Percentiles rank a stretch among this genome's conserved stretches.
Conservation (phyloP, 2,888 invertebrate genomes). For the Pristionchus japonicus region DNA sequence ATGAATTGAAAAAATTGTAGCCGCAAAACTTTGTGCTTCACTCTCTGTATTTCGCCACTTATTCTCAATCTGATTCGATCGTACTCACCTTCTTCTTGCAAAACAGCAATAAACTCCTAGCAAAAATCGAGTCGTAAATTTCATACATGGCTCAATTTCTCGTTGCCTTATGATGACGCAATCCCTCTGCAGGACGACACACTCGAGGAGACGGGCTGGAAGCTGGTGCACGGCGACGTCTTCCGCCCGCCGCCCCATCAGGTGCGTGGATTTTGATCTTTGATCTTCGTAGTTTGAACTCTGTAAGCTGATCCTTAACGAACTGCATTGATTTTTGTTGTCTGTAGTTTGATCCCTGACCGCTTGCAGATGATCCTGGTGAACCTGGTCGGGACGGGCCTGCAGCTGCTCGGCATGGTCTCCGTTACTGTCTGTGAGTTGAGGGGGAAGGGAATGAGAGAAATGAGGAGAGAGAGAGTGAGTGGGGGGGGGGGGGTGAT, state of each 20-base stretch:
- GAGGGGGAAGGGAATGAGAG: not conserved
- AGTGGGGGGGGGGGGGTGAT: too few relatives aligned
- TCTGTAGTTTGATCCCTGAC: too few relatives aligned
- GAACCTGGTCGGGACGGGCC: conserved; percentile 93
- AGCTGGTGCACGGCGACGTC: conserved; percentile 97
- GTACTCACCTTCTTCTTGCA: too few relatives aligned
- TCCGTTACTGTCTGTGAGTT: conserved; percentile 92
- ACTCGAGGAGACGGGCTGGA: conserved; percentile 98
- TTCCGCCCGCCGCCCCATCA: conserved; percentile 88
- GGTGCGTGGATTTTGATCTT: conserved; percentile 11
- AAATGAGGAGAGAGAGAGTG: not conserved
- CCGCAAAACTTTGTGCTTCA: not conserved
- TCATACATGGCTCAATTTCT: too few relatives aligned
- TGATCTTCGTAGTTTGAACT: not conserved
- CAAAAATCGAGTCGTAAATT: too few relatives aligned
- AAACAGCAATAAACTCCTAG: too few relatives aligned
- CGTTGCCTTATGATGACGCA: too few relatives aligned
- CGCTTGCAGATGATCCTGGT: conserved; percentile 90
- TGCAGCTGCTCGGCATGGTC: conserved; percentile 95
- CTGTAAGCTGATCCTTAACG: too few relatives aligned
- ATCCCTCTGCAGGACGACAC: conserved; percentile 90
- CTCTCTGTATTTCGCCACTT: too few relatives aligned
- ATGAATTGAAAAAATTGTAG: not conserved
- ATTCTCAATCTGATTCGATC: too few relatives aligned
- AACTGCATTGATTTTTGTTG: too few relatives aligned